Conservation (phyloP, 2,113 vertebrate genomes). For the Oryzias curvinotus region DNA sequence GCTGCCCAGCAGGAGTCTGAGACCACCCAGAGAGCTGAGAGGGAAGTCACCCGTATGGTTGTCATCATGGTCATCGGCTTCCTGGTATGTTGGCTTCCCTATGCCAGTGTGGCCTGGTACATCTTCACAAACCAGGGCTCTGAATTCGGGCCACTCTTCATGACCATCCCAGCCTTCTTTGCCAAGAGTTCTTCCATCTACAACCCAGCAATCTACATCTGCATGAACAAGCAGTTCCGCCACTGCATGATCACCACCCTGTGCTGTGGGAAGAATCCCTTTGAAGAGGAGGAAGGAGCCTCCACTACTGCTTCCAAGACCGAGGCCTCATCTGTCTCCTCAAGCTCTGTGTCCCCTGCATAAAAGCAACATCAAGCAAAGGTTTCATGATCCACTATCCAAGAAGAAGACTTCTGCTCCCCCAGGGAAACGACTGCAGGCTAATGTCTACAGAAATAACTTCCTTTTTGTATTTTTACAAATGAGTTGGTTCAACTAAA, state of each 20-base stretch:
- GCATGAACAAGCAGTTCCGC: slow-evolving; percentile 99
- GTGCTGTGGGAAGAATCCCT: slow-evolving; percentile 94
- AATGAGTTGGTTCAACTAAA: slow-evolving; percentile 75
- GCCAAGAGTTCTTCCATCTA: slow-evolving; percentile 90
- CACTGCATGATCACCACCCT: slow-evolving; percentile 97
- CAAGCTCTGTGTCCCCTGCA: slow-evolving; percentile 93
- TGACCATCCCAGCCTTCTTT: slow-evolving; percentile 95
- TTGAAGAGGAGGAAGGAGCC: slow-evolving; percentile 86
- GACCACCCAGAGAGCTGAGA: slow-evolving; percentile 97
- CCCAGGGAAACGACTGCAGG: slow-evolving; percentile 73
- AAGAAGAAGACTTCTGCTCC: slow-evolving; percentile 72
- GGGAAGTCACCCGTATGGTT: slow-evolving; percentile 96
- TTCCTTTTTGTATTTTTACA: slow-evolving; percentile 76
- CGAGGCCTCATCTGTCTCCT: slow-evolving; percentile 89
- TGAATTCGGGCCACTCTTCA: slow-evolving; percentile 89
- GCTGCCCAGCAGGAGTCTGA: slow-evolving; percentile 97
- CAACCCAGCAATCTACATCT: slow-evolving; percentile 95
- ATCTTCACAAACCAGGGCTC: slow-evolving; percentile 93
- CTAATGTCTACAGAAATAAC: slow-evolving; percentile 72
- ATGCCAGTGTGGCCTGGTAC: slow-evolving; percentile 85
- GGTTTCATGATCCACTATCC: slow-evolving; percentile 44
- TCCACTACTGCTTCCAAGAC: slow-evolving; percentile 88
- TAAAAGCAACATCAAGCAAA: slow-evolving; percentile 66
- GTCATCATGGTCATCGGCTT: slow-evolving; percentile 90
- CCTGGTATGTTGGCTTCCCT: slow-evolving; percentile 90